These are phyloP conservation scores for Oedothorax gibbosus DNA, from an alignment of 1,140 invertebrate genomes.

Conservation along the genomic window DNA sequence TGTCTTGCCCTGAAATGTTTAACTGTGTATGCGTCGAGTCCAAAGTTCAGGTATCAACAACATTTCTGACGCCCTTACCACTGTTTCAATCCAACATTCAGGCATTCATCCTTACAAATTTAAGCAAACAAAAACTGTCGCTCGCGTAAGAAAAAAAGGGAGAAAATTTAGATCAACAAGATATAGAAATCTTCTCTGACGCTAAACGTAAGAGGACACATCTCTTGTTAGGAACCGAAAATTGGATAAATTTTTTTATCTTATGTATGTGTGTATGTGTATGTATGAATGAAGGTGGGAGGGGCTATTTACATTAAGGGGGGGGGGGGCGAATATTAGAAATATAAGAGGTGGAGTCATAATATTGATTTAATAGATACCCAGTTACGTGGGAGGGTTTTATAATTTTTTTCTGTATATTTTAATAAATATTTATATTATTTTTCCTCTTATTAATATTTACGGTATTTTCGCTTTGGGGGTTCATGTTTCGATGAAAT, in stretches of 20 bases:
- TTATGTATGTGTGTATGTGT: background rate
- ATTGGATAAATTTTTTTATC: conserved; percentile 33
- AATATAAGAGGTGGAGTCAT: conserved; percentile 2
- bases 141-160: background rate
- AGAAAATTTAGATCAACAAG: conserved; percentile 27
- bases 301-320: background rate
- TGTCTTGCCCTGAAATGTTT: too few relatives aligned
- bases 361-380: conserved; percentile 32
- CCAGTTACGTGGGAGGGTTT: background rate
- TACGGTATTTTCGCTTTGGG: background rate
- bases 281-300: conserved; percentile 26
- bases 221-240: conserved; percentile 33
- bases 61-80: too few relatives aligned
- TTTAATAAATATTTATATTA: conserved; percentile 34
- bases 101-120: conserved; percentile 16
- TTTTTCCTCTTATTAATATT: conserved; percentile 18
- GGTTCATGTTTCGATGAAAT: too few relatives aligned
- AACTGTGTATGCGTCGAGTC: too few relatives aligned
- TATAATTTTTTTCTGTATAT: conserved; percentile 4
- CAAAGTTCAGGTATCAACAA: too few relatives aligned
- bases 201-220: conserved; percentile 28
- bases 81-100: too few relatives aligned
- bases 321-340: conserved; percentile 21
- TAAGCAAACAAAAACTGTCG: conserved; percentile 42
- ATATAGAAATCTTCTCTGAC: conserved; percentile 22